Base-by-base conservation (phyloP, 2,797 vertebrate species). In the Xenops minutus region DNA sequence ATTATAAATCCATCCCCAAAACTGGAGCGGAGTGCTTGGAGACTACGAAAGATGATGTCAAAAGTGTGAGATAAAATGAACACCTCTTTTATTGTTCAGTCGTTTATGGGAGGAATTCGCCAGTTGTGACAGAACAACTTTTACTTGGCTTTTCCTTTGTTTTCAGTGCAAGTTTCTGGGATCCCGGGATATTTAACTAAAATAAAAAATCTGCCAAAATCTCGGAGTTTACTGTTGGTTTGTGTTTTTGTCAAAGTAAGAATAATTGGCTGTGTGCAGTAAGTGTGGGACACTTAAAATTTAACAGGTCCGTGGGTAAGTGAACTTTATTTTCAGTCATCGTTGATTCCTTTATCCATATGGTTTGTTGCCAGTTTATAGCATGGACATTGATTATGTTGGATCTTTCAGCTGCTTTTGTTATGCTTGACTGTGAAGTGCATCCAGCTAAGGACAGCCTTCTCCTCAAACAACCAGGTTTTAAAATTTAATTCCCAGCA, bases 1-100 rank as follows among this genome's bases (percentile, higher is more conserved):
- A 88, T 95, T 96, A 86, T 79, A 95, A 68, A 48, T 96, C 85
- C 67, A 34, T 92, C 73, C 92, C 16, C 64, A 66, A 68, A 78
- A 80, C 67, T 16, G 32, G 34, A 92, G 80, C 75, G 18, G 69
- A 51, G 63, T 11, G 0, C 75, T 88, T 1, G 0, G 66, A 80
- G 49, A 10, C 56, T 29, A 34, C 24, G 85, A 78, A 93, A 88
- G 77, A 56, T 84, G 72, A 49, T 0, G n/a, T 92, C 72, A 46
- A 75, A 18, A 64, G 67, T 75, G 87, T 24, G 44, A 93, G 75
- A 87, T 48, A 94, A 96, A 94, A 79, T 0, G 2, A 64, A 62
- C 10, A 4, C 56, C 88, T 54, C 13, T 63, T 86, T 56, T 85
- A 36, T 77, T 73, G 77, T 63, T 51, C 19, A 2, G 32, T 44